Base-by-base conservation (phyloP, 2,113 vertebrate species). In the Origma solitaria region DNA sequence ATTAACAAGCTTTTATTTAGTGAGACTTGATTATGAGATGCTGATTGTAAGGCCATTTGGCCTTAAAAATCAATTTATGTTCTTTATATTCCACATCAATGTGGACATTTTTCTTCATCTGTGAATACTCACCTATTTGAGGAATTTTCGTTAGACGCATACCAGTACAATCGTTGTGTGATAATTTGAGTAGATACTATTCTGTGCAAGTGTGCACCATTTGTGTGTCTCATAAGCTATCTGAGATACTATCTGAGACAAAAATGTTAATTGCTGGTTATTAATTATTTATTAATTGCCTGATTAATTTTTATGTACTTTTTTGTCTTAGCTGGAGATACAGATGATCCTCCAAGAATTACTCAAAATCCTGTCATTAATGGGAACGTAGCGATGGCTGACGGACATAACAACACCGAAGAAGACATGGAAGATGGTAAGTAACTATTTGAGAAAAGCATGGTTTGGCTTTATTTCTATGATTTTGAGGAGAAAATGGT, bases 371-470 rank as follows among this genome's bases (percentile, higher is more conserved):
- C 99, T 90, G 99, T 99, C 90, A 99, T 99, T 97, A 99, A 99
- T 92, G 99, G 99, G 86, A 99, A 99, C 83, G 98, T 99, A 97
- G 98, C 99, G n/a, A 99, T 99, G 98, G 99, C 98, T 78, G 99
- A 99, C 3, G 99, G 99, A 73, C 99, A 99, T 95, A 99, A 99
- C 97, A 99, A 99, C 97, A 98, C 99, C 62, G 99, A 99, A 95
- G 99, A 99, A 94, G 99, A 99, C 83, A 99, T 99, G 99, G 99
- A 99, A 95, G 99, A 99, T 58, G 99, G 99, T 99, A 92, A 98
- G 98, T 91, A 77, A 73, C 81, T 73, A 58, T 38, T 71, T 76
- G 5, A 54, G 65, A 10, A 79, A 51, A 15, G 0, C 3, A 1
- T 19, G 6, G 11, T 22, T 79, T 79, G 5, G 64, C 22, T 77